These are phyloP conservation scores for Poecile atricapillus DNA, from an alignment of 2,113 vertebrate genomes.

Conservation along the genomic window DNA sequence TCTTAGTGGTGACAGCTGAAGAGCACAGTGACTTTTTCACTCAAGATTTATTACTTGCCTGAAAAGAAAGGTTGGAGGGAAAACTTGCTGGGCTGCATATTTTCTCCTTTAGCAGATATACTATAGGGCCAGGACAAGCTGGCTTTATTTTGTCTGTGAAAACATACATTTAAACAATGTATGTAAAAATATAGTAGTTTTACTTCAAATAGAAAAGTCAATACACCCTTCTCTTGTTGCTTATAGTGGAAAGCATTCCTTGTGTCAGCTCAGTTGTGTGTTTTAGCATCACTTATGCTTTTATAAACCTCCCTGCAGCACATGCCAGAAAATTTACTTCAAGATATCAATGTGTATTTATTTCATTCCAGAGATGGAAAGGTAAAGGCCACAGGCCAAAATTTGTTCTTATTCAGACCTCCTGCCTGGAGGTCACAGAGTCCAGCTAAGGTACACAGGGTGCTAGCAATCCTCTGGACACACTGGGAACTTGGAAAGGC, in stretches of 20 bases:
- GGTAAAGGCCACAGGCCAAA: neutral
- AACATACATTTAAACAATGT: neutral
- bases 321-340: neutral
- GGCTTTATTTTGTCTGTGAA: conserved; percentile 40
- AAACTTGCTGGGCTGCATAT: conserved; percentile 67
- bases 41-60: conserved; percentile 71
- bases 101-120: conserved; percentile 58
- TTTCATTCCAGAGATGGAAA: neutral
- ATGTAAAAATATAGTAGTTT: conserved; percentile 2
- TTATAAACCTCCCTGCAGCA: neutral
- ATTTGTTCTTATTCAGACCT: neutral
- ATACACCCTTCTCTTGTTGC: neutral
- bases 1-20: conserved; percentile 69
- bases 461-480: neutral
- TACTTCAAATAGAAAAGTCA: conserved; percentile 3
- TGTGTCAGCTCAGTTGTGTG: neutral
- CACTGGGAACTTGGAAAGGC: neutral
- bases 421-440: neutral
- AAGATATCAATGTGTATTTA: neutral
- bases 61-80: conserved; percentile 52
- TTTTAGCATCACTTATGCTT: neutral
- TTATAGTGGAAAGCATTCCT: neutral
- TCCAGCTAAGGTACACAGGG: neutral
- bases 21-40: conserved; percentile 69
- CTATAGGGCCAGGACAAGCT: conserved; percentile 13